Percentiles rank a stretch among this genome's conserved stretches.
phyloP scores from a whole-genome alignment of 2,888 invertebrate genomes.

The Lithophane socia region DNA sequence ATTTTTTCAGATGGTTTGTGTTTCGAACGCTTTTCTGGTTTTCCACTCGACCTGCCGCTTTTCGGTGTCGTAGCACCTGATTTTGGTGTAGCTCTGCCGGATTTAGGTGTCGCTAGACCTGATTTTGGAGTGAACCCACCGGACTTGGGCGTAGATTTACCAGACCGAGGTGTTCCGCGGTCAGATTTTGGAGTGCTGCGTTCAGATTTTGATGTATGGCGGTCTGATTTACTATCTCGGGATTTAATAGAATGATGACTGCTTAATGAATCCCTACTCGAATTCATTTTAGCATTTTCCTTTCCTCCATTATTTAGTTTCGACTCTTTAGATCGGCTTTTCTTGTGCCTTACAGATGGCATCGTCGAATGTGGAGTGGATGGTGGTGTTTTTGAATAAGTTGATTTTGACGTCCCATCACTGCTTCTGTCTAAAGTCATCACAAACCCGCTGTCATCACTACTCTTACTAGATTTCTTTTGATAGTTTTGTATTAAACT shows the following conservation, averaged over 20 bases:
- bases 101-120: slow-evolving; percentile 86
- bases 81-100: slow-evolving; percentile 85
- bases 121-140: slow-evolving; percentile 86
- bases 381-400: slow-evolving; percentile 88
- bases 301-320: slow-evolving; percentile 83
- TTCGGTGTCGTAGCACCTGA: slow-evolving; percentile 89
- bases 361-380: slow-evolving; percentile 87
- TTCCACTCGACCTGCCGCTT: slow-evolving; percentile 90
- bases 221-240: slow-evolving; percentile 87
- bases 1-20: slow-evolving; percentile 89
- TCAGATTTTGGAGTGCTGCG: slow-evolving; percentile 88
- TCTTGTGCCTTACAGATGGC: slow-evolving; percentile 87
- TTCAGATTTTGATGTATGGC: slow-evolving; percentile 87
- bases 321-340: slow-evolving; percentile 87
- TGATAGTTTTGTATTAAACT: slow-evolving; percentile 88
- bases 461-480: slow-evolving; percentile 89
- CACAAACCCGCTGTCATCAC: slow-evolving; percentile 88
- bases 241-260: slow-evolving; percentile 89
- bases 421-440: slow-evolving; percentile 89
- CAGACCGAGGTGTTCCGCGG: slow-evolving; percentile 85
- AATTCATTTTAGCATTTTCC: slow-evolving; percentile 84
- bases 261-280: slow-evolving; percentile 88
- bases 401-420: slow-evolving; percentile 88
- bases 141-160: slow-evolving; percentile 85
- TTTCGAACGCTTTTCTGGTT: slow-evolving; percentile 86